Conservation (phyloP, 2,113 vertebrate genomes). For the Pseudopodoces humilis region DNA sequence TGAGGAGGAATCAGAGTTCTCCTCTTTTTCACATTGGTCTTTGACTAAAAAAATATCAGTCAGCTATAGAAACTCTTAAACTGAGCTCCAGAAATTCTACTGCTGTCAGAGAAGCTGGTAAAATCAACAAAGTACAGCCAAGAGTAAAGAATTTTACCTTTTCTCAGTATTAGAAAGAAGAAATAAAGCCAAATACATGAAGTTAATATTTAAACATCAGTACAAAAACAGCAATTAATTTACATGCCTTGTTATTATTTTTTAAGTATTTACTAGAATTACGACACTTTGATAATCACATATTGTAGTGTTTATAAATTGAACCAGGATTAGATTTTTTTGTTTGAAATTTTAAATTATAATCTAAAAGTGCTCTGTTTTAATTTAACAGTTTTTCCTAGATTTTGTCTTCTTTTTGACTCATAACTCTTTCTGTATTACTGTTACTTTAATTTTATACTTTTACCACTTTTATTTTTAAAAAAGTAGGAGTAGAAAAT, state of each 20-base stretch:
- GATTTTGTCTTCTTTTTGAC: neutral
- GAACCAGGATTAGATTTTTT: neutral
- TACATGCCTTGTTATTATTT: neutral
- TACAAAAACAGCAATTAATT: neutral
- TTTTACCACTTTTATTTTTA: neutral
- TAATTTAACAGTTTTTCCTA: neutral
- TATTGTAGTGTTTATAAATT: neutral
- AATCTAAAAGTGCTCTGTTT: accelerated
- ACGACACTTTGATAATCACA: neutral
- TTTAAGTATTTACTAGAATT: neutral
- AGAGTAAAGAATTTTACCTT: neutral
- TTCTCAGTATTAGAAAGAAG: neutral
- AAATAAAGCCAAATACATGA: neutral
- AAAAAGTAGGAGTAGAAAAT: neutral
- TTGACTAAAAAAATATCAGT: neutral
- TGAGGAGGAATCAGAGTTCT: neutral
- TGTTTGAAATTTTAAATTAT: neutral
- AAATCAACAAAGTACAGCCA: neutral
- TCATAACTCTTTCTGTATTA: neutral
- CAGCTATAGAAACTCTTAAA: neutral
- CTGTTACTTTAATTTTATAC: neutral
- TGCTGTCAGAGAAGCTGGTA: neutral
- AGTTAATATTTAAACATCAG: neutral
- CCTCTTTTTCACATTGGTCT: neutral
- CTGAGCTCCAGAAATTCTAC: neutral